Evolutionary conservation across 2,797 vertebrate genomes (phyloP).

Genomic region (Okamejei kenojei): DNA sequence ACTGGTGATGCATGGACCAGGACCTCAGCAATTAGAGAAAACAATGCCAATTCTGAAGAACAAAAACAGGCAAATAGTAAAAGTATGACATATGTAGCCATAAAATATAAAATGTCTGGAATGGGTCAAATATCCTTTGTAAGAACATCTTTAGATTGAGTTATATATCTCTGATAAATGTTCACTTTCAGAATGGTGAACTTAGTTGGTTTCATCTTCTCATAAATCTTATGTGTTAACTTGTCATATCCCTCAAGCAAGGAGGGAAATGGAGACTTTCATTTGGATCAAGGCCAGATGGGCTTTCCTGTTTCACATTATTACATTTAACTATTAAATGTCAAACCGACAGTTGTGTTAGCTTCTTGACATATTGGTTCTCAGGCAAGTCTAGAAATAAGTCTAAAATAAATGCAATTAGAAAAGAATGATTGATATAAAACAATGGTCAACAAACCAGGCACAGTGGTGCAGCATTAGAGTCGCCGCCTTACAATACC

Average conservation of each 20-base stretch:
- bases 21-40: not conserved
- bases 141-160: conserved; percentile 25
- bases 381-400: not conserved
- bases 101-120: not conserved
- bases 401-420: not conserved
- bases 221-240: conserved; percentile 27
- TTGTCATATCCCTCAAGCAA: conserved; percentile 34
- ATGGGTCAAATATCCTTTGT: not conserved
- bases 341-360: not conserved
- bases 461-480: no score
- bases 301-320: not conserved
- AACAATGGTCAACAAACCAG: not conserved
- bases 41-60: not conserved
- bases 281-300: conserved; percentile 26
- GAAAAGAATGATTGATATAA: not conserved
- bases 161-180: not conserved
- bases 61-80: not conserved
- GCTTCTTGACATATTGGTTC: not conserved
- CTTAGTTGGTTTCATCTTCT: conserved; percentile 8
- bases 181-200: conserved; percentile 6
- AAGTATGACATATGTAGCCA: not conserved
- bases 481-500: no score
- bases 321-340: not conserved
- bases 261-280: not conserved
- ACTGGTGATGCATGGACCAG: not conserved